Evolutionary conservation across 2,797 vertebrate species (phyloP).

Genomic region (Champsocephalus gunnari): DNA sequence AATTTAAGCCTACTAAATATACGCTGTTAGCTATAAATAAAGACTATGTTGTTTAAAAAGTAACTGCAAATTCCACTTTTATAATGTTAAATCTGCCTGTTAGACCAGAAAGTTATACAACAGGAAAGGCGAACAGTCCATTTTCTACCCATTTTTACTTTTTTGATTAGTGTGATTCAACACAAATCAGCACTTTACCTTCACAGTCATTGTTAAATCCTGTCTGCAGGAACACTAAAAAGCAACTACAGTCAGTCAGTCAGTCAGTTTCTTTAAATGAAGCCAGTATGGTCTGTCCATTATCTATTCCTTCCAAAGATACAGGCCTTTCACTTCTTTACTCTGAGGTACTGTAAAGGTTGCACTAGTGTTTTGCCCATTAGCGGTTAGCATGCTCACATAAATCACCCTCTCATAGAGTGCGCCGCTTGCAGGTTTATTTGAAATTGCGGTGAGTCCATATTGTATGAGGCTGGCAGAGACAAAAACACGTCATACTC

Average conservation of each 20-base stretch:
- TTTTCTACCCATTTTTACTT: not conserved
- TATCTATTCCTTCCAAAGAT: slow-evolving; percentile 7
- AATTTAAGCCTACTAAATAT: too few species aligned
- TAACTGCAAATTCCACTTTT: not conserved
- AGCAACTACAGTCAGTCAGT: not conserved
- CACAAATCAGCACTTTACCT: not conserved
- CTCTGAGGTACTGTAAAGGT: slow-evolving; percentile 32
- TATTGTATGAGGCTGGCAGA: slow-evolving; percentile 14
- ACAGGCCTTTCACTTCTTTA: slow-evolving; percentile 13
- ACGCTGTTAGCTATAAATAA: too few species aligned
- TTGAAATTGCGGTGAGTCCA: slow-evolving; percentile 20
- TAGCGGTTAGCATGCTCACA: slow-evolving; percentile 14
- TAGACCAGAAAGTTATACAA: not conserved
- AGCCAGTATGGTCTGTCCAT: not conserved
- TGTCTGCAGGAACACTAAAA: not conserved
- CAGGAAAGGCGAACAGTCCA: not conserved
- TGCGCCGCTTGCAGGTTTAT: slow-evolving; percentile 26
- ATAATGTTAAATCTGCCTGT: too few species aligned
- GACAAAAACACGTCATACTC: slow-evolving; percentile 54
- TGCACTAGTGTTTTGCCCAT: slow-evolving; percentile 28
- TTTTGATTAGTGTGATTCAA: not conserved
- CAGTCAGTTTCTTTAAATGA: slow-evolving; percentile 6
- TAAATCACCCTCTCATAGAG: slow-evolving; percentile 34
- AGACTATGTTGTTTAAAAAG: not conserved
- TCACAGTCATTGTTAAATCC: not conserved